Base-by-base conservation (phyloP, 2,888 invertebrate species). In the Anodontia alba region DNA sequence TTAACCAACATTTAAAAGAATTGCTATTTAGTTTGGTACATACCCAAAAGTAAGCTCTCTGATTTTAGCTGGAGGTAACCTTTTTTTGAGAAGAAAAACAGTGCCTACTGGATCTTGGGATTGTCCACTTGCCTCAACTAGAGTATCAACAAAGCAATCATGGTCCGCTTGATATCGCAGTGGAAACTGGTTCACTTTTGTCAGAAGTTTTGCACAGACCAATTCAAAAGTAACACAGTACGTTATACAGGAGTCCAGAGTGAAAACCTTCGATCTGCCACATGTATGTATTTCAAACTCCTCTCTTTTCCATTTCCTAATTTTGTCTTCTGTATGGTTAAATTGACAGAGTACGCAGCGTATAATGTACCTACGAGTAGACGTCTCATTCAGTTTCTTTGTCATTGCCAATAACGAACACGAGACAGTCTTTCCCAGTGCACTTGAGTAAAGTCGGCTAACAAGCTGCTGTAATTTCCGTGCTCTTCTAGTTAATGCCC, bases 371-470 rank as follows among this genome's bases (percentile, higher is more conserved):
- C 20, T 31, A 2, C 33, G 5, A 17, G 31, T 33, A 10, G 62
- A 12, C 15, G 62, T 62, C 29, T 26, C 23, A 29, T 57, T 57
- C 10, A 62, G 33, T 62, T 33, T 33, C 20, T 33, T 26, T 15
- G 62, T 62, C 62, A 62, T 62, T 62, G 62, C 62, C 7, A 62
- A 62, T 33, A 62, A 62, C 2, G 62, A 33, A 20, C 62, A 62
- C 31, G 33, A 62, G 20, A 17, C 33, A 10, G 1, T 62, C 17
- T 62, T 62, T 33, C 62, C 62, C 20, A 33, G 2, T 15, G 33
- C 62, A 17, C 31, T 62, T 15, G 33, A 12, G 20, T 33, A 62
- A 3, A 62, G 33, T 17, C 17, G 31, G 33, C 62, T 33, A 8
- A 33, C 62, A 17, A 62, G 31, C 33, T 17, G 31, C 62, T 33